Conservation (phyloP, 2,113 vertebrate genomes). For the Gobius niger region DNA sequence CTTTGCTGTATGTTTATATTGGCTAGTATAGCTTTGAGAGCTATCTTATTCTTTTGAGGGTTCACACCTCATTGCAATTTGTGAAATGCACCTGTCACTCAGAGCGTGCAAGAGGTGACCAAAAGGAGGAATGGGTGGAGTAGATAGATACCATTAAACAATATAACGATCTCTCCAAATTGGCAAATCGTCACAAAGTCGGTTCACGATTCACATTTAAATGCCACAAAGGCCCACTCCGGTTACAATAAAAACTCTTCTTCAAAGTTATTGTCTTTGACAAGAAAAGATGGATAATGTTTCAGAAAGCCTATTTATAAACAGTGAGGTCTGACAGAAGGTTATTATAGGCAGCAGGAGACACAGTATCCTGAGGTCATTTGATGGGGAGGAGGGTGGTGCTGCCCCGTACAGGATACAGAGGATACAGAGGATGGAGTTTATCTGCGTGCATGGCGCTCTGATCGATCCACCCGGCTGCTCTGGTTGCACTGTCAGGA, state of each 20-base stretch:
- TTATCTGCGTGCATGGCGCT: constrained; percentile 66
- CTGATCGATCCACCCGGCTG: constrained; percentile 69
- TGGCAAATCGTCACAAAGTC: too few species aligned
- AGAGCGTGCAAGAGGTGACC: too few species aligned
- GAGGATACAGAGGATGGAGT: constrained; percentile 24
- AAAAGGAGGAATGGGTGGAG: too few species aligned
- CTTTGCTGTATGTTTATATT: too few species aligned
- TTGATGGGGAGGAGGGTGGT: constrained; percentile 54
- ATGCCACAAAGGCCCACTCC: too few species aligned
- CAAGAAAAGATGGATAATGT: constrained; percentile 7
- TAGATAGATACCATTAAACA: too few species aligned
- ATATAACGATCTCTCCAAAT: too few species aligned
- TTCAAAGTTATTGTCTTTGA: background rate
- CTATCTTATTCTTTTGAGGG: too few species aligned
- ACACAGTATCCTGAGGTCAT: constrained; percentile 51
- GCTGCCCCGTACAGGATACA: constrained; percentile 52
- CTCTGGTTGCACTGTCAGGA: constrained; percentile 62
- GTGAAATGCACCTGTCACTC: too few species aligned
- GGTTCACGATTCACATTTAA: too few species aligned
- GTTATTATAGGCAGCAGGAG: constrained; percentile 35
- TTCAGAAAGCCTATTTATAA: constrained; percentile 59
- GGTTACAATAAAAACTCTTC: background rate
- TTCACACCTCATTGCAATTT: too few species aligned
- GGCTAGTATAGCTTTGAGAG: too few species aligned
- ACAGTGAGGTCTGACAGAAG: constrained; percentile 33